These are phyloP conservation scores for Pseudochirops corinnae DNA, from an alignment of 2,797 vertebrate genomes.

Conservation along the genomic window DNA sequence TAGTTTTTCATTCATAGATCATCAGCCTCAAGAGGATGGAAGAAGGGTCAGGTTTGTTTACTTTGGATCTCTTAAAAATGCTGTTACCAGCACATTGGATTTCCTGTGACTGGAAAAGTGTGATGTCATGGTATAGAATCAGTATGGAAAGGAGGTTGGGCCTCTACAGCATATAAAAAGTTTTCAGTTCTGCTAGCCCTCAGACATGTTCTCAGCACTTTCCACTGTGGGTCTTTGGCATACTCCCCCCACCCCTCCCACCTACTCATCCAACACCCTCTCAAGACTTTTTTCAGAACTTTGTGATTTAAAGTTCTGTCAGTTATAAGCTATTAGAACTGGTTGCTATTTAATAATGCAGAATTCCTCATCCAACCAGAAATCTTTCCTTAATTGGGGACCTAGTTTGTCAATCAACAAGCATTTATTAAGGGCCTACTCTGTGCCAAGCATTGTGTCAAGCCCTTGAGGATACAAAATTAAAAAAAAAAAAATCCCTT, in stretches of 20 bases:
- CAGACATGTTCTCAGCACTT: neutral
- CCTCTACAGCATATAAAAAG: neutral
- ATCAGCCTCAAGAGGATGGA: constrained; percentile 30
- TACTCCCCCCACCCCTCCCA: neutral
- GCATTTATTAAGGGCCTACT: neutral
- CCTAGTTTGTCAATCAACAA: neutral
- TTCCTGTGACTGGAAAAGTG: constrained; percentile 67
- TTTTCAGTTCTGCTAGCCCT: neutral
- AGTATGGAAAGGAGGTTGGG: constrained; percentile 53
- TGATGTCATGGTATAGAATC: constrained; percentile 56
- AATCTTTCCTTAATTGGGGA: neutral
- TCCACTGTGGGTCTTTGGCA: fast-evolving
- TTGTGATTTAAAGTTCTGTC: neutral
- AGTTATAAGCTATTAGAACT: neutral
- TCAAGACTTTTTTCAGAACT: constrained; percentile 1
- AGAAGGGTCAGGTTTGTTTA: constrained; percentile 42
- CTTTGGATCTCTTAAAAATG: constrained; percentile 53
- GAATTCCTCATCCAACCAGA: neutral
- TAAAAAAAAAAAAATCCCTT: neutral
- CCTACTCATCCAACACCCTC: neutral
- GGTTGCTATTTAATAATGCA: constrained; percentile 4
- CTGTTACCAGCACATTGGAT: constrained; percentile 41
- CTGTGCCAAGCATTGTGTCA: neutral
- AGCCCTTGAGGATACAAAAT: neutral
- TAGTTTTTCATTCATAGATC: constrained; percentile 43